Evolutionary conservation across 2,113 vertebrate species (phyloP).

Genomic region (Agapornis roseicollis): DNA sequence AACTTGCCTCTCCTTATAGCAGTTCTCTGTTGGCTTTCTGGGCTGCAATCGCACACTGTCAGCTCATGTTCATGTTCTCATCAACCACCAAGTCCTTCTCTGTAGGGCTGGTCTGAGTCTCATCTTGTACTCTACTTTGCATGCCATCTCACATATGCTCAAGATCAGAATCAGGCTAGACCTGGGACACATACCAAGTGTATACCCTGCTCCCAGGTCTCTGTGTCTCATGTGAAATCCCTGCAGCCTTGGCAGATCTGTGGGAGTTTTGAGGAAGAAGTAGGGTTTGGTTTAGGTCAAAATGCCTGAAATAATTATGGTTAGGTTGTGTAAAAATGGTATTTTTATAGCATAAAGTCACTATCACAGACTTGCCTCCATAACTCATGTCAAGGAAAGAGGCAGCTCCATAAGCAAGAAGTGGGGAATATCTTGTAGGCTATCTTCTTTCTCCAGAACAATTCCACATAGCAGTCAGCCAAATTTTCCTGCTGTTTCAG

Average conservation of each 20-base stretch:
- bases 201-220: not conserved
- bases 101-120: too few relatives aligned
- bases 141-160: rapidly evolving
- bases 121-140: too few relatives aligned
- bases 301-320: not conserved
- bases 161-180: not conserved
- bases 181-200: not conserved
- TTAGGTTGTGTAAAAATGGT: not conserved
- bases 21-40: too few relatives aligned
- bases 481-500: not conserved
- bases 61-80: too few relatives aligned
- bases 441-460: not conserved
- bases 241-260: not conserved
- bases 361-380: not conserved
- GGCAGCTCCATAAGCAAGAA: not conserved
- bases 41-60: too few relatives aligned
- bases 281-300: not conserved
- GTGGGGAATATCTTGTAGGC: not conserved
- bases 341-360: not conserved
- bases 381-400: not conserved
- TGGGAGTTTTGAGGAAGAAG: not conserved
- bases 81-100: too few relatives aligned
- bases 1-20: not conserved
- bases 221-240: not conserved
- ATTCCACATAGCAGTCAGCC: not conserved